Evolutionary conservation across 1,140 invertebrate genomes (phyloP), one percentile per base, ranked within the genome.

Genomic region (Scaptomyza graminum): DNA sequence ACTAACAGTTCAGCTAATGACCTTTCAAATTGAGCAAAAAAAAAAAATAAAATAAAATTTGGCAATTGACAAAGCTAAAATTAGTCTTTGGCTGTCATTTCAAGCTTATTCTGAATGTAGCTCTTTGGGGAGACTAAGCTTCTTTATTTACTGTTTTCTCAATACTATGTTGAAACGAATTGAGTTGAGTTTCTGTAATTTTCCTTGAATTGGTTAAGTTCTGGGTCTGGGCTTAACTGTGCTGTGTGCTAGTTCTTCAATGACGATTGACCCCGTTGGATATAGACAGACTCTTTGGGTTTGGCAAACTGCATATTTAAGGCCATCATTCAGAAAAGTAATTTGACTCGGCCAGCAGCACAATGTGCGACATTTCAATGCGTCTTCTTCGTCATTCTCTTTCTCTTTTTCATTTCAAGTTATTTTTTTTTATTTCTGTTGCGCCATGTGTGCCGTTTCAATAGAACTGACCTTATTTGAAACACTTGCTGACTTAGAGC

Each of bases 341-440:
- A 82, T 77, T 74, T 70, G 74, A 64, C 57, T 74, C 64, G 70
- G 16, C 52, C 18, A 59, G 54, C 18, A 50, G 54, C 66, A 50
- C 66, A 83, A 79, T 82, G 79, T 79, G 57, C 41, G 71, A 64
- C 69, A 76, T 81, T 81, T 81, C 71, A 83, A 79, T 79, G 63
- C 71, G 74, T 51, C 61, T 16, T 46, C 41, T 18, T 11, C 47
- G 5, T 47, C 5, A 22, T 15, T 22, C 11, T 47, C 11, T n/a
- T 3, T 22, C 46, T 25, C 8, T 25, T 11, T 22, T 5, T 47
- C 28, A 43, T 41, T 41, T 43, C 16, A 22, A 31, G 28, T 56
- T 43, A n/a, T 11, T 28, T 56, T 16, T 57, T 34, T 28, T 67
- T 5, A 6, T 31, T 28, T 1, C 5, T 46, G 9, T 22, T 52